Base-by-base conservation (phyloP, 2,888 invertebrate genomes). In the Diploptera punctata region DNA sequence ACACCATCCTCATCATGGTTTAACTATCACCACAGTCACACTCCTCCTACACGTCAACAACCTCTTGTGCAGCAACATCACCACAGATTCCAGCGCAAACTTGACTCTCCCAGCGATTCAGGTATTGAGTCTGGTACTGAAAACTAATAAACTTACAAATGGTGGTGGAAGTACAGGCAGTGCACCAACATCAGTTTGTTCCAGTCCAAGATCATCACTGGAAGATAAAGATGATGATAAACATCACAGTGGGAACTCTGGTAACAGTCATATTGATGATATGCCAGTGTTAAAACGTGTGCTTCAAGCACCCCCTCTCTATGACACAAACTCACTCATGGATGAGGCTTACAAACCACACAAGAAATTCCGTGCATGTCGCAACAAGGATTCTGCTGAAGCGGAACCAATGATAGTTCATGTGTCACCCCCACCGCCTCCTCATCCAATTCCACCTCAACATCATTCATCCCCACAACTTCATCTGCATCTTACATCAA, bases 311-410 rank as follows among this genome's bases (percentile, higher is more conserved):
- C 97, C 97, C 1, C 97, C 96, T 0, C 85, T 96, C 7, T 94
- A 95, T 83, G 95, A 95, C 81, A 94, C 95, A 71, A 93, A 93
- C 81, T 92, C 93, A 1, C 84, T 97, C 72, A 96, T 97, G 95
- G 95, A 96, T 82, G 96, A 95, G 84, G 95, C 95, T 18, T 97
- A 97, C 86, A 95, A 96, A 82, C 96, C 96, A 74, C 97, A 97
- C 87, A 97, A 97, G 84, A 97, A 97, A 83, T 97, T 97, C 88
- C 90, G 97, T 57, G 94, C 94, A 1, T 85, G 94, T 81, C 86
- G 94, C 29, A 82, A 83, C 75, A 93, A 93, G 78, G 94, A 94
- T 80, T 90, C 90, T 1, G 92, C 92, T 54, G 94, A 94, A 80
- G 93, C 93, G 1, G 90, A 91, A 79, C 88, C 90, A 0, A 92